Conservation (phyloP, 1,140 invertebrate genomes). For the Drosophila mayri region DNA sequence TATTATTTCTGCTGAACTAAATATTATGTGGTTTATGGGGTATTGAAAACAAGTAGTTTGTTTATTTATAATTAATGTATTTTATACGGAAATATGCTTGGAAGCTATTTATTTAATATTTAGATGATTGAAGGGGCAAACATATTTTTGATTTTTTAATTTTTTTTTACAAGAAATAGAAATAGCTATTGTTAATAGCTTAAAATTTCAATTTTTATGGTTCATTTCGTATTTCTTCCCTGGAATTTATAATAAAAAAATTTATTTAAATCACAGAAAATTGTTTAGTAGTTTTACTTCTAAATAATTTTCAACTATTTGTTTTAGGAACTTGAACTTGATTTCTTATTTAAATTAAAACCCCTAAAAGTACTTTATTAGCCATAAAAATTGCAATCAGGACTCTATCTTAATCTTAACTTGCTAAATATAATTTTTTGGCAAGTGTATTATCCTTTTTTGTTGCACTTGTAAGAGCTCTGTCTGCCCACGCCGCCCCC, state of each 20-base stretch:
- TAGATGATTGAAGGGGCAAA: too few species aligned
- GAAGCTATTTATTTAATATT: too few species aligned
- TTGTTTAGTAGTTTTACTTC: too few species aligned
- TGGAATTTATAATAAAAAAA: too few species aligned
- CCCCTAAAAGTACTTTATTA: too few species aligned
- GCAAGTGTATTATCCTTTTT: conserved; percentile 45
- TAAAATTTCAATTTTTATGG: neutral
- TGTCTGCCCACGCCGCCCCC: conserved; percentile 17
- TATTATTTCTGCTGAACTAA: neutral
- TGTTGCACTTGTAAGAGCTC: conserved; percentile 43
- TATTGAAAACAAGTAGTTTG: neutral
- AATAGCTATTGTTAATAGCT: neutral
- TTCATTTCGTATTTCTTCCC: neutral
- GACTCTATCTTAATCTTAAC: neutral
- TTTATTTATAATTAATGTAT: neutral
- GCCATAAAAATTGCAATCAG: neutral
- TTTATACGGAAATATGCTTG: neutral
- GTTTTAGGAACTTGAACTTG: too few species aligned
- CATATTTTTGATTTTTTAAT: neutral
- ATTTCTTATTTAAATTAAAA: too few species aligned
- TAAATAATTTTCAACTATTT: neutral
- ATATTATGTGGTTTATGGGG: too few species aligned
- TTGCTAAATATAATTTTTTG: neutral
- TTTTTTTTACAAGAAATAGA: too few species aligned
- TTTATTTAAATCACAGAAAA: neutral